Base-by-base conservation (phyloP, 2,888 invertebrate species). In the Netelia virgata region DNA sequence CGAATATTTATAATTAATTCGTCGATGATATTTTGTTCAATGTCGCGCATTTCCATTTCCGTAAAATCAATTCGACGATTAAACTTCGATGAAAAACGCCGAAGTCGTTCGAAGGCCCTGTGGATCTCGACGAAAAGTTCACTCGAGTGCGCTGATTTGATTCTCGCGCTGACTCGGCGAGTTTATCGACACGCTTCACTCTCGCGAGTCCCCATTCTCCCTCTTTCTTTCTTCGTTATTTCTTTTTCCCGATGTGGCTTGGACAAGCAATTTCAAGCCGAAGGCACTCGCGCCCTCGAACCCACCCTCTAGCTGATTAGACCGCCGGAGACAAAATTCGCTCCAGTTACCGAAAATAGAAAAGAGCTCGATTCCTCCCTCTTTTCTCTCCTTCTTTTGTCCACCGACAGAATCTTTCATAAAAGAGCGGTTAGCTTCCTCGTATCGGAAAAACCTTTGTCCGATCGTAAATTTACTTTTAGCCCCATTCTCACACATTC, bases 331-430 rank as follows among this genome's bases (percentile, higher is more conserved):
- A 77, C 82, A 61, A 82, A 82, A 82, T 77, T 61, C 61, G 77
- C 43, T 82, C 73, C 68, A 77, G 59, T 78, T 76, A 73, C 73
- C 68, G 73, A 82, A 61, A 82, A 82, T 82, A 82, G 82, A 82
- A 64, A 41, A 11, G 16, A 36, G 20, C 47, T 50, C 50, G 61
- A 53, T 61, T 63, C 28, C 20, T 8, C 10, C 11, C 53, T 36
- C 66, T 47, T 20, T 72, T 70, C 61, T 20, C 53, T 53, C 55
- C 41, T 55, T 47, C 53, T 72, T 70, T 70, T 41, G 63, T 63
- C 63, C 53, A 72, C 61, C 70, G 70, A 63, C 53, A 43, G 61
- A 53, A 75, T 63, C 14, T 70, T 76, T 36, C 20, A 64, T 74
- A 64, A 64, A 82, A 76, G 55, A 72, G 53, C 14, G 16, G 53